Evolutionary conservation across 1,140 invertebrate species (phyloP).

Genomic region (Frieseomelitta varia): DNA sequence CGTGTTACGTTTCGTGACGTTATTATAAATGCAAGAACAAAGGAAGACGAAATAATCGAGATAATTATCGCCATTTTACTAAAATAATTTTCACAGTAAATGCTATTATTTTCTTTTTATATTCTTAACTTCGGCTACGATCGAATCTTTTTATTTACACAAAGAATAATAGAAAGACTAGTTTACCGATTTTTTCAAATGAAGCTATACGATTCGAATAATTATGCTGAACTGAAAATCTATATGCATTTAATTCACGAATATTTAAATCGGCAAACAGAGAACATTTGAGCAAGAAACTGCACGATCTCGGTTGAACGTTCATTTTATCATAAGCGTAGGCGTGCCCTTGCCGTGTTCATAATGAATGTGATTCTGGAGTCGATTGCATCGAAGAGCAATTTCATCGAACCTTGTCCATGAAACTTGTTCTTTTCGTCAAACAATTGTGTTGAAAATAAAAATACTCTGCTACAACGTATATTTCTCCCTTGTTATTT

Average conservation of each 20-base stretch:
- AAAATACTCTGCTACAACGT: not conserved
- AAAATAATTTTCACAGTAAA: not conserved
- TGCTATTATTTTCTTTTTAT: not conserved
- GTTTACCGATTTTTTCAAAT: not conserved
- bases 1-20: too few species aligned
- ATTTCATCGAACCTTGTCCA: slow-evolving; percentile 15
- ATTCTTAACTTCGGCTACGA: not conserved
- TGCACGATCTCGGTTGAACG: slow-evolving; percentile 27
- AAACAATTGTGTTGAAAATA: not conserved
- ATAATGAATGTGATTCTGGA: slow-evolving; percentile 44
- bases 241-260: not conserved
- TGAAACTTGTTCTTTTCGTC: slow-evolving; percentile 3
- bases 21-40: too few species aligned
- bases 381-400: slow-evolving; percentile 3
- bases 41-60: slow-evolving; percentile 17
- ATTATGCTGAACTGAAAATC: not conserved
- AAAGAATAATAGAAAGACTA: not conserved
- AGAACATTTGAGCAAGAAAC: not conserved
- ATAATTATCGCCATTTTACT: slow-evolving; percentile 6
- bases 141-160: not conserved
- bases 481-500: not conserved
- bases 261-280: not conserved
- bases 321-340: slow-evolving; percentile 50
- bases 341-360: slow-evolving; percentile 13
- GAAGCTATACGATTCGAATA: not conserved